Percentiles rank a stretch among this genome's conserved stretches.
phyloP scores from a whole-genome alignment of 2,797 vertebrate species.

The Ceryle rudis region DNA sequence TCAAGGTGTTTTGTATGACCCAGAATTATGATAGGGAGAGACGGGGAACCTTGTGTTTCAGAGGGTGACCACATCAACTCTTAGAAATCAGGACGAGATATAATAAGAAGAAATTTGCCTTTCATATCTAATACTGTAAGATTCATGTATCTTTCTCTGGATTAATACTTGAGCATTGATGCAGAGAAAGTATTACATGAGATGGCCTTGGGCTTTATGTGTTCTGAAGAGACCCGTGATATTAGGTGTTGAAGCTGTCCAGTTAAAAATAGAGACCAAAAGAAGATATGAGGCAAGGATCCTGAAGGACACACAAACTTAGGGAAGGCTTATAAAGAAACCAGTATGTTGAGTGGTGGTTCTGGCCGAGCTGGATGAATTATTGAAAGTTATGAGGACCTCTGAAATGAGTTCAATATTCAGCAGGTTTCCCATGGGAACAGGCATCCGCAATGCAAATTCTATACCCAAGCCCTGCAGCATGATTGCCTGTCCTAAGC shows the following conservation, averaged over 20 bases:
- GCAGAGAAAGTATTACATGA: background rate
- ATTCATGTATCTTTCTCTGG: background rate
- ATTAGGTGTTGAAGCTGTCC: background rate
- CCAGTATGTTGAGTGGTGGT: background rate
- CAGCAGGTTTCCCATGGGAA: slow-evolving; percentile 57
- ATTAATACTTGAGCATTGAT: background rate
- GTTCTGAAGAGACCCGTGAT: background rate
- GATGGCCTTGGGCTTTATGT: background rate
- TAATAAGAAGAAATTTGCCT: background rate
- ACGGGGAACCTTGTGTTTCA: background rate
- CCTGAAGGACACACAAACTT: background rate
- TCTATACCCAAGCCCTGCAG: background rate
- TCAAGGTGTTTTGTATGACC: background rate
- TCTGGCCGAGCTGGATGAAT: background rate
- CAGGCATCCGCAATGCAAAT: slow-evolving; percentile 40
- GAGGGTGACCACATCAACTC: background rate
- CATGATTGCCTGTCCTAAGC: background rate
- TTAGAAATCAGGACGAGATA: background rate
- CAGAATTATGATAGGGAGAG: background rate
- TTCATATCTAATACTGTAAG: background rate
- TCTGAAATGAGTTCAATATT: slow-evolving; percentile 7
- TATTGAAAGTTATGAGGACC: background rate
- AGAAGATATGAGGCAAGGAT: background rate
- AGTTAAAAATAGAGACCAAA: background rate
- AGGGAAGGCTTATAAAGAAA: background rate